Conservation (phyloP, 2,888 invertebrate genomes). For the Nomada ruficornis region DNA sequence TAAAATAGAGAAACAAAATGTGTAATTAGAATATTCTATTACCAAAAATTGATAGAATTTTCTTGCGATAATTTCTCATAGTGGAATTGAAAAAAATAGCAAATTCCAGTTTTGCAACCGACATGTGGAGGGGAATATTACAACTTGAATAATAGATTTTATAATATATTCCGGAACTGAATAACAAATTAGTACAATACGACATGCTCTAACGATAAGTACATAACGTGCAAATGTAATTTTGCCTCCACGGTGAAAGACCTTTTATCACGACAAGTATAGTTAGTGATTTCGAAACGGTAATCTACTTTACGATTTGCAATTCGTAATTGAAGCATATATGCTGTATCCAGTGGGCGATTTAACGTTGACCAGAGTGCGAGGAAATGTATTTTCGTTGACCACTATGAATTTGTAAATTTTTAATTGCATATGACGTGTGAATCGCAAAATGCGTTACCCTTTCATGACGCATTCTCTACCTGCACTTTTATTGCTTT, state of each 20-base stretch:
- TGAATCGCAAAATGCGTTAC: not conserved
- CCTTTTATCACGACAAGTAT: not conserved
- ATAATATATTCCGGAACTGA: too few species aligned
- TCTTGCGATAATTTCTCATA: too few species aligned
- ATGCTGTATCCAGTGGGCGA: conserved; percentile 22
- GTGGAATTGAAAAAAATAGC: too few species aligned
- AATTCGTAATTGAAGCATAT: conserved; percentile 18
- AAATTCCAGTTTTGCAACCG: too few species aligned
- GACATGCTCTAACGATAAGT: not conserved
- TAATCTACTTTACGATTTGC: conserved; percentile 2
- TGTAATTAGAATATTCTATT: too few species aligned
- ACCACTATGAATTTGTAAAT: not conserved
- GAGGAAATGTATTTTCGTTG: conserved; percentile 13
- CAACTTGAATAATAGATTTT: too few species aligned
- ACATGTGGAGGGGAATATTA: too few species aligned
- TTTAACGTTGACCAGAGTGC: conserved; percentile 27
- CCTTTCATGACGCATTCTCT: too few species aligned
- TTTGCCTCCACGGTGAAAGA: not conserved
- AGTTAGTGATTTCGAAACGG: conserved; percentile 14
- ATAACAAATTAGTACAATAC: not conserved
- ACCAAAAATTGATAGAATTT: too few species aligned
- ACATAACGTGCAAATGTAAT: not conserved
- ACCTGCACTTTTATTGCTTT: too few species aligned
- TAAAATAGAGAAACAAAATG: too few species aligned
- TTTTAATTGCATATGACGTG: not conserved